Evolutionary conservation across 2,797 vertebrate species (phyloP).

Genomic region (Anguilla obscura): DNA sequence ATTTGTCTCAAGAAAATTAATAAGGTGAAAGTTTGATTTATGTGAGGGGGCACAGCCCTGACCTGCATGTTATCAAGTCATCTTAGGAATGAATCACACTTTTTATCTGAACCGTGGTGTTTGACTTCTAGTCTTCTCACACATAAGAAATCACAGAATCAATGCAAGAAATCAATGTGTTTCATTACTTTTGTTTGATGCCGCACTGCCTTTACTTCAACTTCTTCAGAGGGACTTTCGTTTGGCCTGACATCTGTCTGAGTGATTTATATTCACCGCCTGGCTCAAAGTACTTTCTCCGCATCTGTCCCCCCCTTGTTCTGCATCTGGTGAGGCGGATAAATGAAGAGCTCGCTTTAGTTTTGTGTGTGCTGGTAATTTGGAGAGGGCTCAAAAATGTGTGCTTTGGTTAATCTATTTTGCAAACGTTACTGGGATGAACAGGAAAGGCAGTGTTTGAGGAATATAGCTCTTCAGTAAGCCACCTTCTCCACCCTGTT

Average conservation of each 20-base stretch:
- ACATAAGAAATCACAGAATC: neutral
- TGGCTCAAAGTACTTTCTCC: neutral
- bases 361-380: constrained; percentile 19
- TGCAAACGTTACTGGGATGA: neutral
- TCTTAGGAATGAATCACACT: neutral
- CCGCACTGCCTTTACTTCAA: neutral
- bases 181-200: constrained; percentile 24
- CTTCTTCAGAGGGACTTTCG: neutral
- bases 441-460: neutral
- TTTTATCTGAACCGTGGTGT: neutral
- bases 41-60: neutral
- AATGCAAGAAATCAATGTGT: constrained; percentile 10
- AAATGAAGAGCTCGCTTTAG: neutral
- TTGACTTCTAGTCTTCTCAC: neutral
- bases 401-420: constrained; percentile 37
- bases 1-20: neutral
- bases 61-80: neutral
- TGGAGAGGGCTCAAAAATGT: constrained; percentile 30
- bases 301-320: neutral
- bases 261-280: neutral
- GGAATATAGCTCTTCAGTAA: neutral
- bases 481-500: neutral
- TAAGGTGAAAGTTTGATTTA: constrained; percentile 30
- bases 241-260: neutral
- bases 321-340: neutral